Evolutionary conservation across 2,888 invertebrate genomes (phyloP).

Genomic region (Agrotis puta): DNA sequence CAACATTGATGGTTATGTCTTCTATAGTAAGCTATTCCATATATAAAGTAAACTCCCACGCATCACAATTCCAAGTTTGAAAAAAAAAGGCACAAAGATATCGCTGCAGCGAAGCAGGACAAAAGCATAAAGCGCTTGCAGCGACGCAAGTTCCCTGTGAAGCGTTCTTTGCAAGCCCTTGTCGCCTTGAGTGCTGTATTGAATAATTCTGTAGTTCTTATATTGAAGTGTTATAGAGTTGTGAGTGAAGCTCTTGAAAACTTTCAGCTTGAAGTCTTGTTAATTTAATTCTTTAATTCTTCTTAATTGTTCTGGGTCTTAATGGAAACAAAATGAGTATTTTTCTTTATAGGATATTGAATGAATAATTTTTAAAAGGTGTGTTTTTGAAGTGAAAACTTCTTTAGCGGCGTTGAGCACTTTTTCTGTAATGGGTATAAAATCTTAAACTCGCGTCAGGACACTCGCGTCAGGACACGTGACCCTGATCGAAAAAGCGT

Average conservation of each 20-base stretch:
- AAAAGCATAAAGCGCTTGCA: constrained; percentile 54
- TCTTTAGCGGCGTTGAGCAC: too few relatives aligned
- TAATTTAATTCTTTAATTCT: constrained; percentile 1
- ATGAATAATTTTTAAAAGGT: too few relatives aligned
- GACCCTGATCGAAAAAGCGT: too few relatives aligned
- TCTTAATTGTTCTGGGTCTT: too few relatives aligned
- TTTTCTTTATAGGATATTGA: not conserved
- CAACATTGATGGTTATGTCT: not conserved
- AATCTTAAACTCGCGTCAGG: too few relatives aligned
- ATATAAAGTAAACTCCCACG: not conserved
- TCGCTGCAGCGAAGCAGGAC: constrained; percentile 27
- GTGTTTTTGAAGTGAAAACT: too few relatives aligned
- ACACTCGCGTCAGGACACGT: too few relatives aligned
- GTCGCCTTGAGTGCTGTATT: constrained; percentile 59
- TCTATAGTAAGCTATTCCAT: too few relatives aligned
- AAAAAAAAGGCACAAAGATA: constrained; percentile 33
- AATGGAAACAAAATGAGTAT: not conserved
- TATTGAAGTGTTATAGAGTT: constrained; percentile 43
- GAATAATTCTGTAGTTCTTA: constrained; percentile 59
- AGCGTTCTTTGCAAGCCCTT: constrained; percentile 51
- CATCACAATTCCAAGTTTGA: constrained; percentile 7
- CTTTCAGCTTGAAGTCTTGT: not conserved
- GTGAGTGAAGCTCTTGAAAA: constrained; percentile 18
- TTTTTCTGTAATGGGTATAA: too few relatives aligned
- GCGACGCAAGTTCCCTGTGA: constrained; percentile 52